Percentiles rank a stretch among this genome's conserved stretches.
Conservation (phyloP, 2,888 invertebrate genomes). For the Linnaemya vulpina region DNA sequence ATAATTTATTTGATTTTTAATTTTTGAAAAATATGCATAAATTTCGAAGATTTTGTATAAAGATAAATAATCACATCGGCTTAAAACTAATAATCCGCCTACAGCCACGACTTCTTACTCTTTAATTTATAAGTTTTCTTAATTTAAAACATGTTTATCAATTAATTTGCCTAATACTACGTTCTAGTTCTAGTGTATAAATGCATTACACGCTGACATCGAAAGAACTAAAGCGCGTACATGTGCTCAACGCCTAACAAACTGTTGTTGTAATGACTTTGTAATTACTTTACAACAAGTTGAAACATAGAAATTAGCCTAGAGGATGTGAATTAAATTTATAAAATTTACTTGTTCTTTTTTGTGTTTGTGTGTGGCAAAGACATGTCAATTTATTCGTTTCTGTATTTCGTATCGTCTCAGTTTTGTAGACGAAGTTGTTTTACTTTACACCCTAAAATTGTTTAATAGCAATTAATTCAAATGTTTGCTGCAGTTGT, state of each 20-base stretch:
- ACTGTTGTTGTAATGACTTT: constrained; percentile 48
- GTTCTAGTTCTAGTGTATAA: too few relatives aligned
- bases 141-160: too few relatives aligned
- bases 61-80: too few relatives aligned
- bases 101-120: too few relatives aligned
- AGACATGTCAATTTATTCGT: background rate
- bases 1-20: too few relatives aligned
- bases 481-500: too few relatives aligned
- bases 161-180: too few relatives aligned
- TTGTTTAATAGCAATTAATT: background rate
- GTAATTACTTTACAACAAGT: constrained; percentile 58
- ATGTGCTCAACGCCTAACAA: constrained; percentile 12
- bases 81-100: too few relatives aligned
- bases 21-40: too few relatives aligned
- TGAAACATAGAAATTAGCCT: constrained; percentile 47
- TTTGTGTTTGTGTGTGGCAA: background rate
- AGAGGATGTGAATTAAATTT: constrained; percentile 31
- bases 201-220: background rate
- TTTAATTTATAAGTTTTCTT: too few relatives aligned
- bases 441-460: background rate
- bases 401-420: background rate
- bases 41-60: too few relatives aligned
- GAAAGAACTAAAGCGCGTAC: constrained; percentile 18
- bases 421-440: background rate
- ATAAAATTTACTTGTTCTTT: background rate